phyloP scores from a whole-genome alignment of 2,113 vertebrate species.

The Sorex fumeus region DNA sequence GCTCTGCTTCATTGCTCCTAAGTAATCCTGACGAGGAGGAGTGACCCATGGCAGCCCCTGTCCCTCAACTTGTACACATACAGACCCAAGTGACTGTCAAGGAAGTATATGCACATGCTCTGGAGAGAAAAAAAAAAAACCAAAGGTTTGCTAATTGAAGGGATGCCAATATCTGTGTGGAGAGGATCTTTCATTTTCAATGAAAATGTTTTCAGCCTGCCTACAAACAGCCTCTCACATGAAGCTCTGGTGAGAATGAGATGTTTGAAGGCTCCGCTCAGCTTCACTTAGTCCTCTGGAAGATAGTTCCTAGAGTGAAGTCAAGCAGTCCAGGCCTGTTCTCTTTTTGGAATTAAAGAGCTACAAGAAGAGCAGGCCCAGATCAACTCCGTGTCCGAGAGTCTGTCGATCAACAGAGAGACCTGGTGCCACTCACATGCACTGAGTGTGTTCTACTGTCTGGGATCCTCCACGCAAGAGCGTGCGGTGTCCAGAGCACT shows the following conservation, averaged over 20 bases:
- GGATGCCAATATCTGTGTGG: not conserved
- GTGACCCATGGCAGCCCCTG: too few species aligned
- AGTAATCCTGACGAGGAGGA: not conserved
- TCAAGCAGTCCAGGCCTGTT: not conserved
- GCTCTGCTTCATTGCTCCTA: not conserved
- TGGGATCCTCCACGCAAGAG: too few species aligned
- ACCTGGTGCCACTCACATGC: too few species aligned
- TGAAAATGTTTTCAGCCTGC: not conserved
- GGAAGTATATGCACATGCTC: not conserved
- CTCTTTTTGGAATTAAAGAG: not conserved
- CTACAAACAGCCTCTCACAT: not conserved
- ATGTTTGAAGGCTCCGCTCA: constrained; percentile 2
- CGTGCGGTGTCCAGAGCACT: too few species aligned
- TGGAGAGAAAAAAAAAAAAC: not conserved
- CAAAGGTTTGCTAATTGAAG: not conserved
- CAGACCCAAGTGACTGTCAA: not conserved
- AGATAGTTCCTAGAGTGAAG: not conserved
- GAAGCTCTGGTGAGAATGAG: not conserved
- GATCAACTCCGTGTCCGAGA: too few species aligned
- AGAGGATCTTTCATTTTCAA: too few species aligned
- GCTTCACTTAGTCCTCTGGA: not conserved
- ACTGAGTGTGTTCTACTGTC: too few species aligned
- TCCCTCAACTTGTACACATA: not conserved
- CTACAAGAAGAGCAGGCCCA: too few species aligned
- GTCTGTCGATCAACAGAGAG: too few species aligned